Percentiles rank a stretch among this genome's conserved stretches.
Conservation (phyloP, 2,797 vertebrate species). For the Sciurus carolinensis region DNA sequence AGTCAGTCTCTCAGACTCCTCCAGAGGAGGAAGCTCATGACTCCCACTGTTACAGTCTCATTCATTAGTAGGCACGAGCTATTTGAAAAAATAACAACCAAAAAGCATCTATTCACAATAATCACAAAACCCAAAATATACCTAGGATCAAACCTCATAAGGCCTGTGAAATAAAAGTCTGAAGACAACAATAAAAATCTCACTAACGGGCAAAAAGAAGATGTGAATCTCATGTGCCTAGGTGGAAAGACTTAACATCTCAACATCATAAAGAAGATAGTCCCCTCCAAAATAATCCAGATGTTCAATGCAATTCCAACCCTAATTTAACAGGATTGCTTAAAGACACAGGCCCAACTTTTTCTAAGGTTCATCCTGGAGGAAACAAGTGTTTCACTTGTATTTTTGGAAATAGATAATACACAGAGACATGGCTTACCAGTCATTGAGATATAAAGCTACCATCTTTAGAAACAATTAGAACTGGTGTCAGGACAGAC, state of each 20-base stretch:
- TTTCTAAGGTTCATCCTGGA: slow-evolving; percentile 19
- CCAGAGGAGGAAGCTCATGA: neutral
- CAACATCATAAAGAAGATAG: neutral
- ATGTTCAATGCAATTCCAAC: neutral
- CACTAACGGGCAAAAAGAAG: neutral
- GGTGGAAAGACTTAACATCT: neutral
- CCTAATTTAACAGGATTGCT: neutral
- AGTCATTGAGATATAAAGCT: neutral
- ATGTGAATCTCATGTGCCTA: neutral
- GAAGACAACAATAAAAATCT: slow-evolving; percentile 26
- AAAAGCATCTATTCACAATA: neutral
- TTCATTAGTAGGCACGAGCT: neutral
- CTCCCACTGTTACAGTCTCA: neutral
- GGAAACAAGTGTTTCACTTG: slow-evolving; percentile 18
- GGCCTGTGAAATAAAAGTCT: neutral
- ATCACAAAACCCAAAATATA: slow-evolving; percentile 16
- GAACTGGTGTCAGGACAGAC: neutral
- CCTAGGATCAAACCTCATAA: neutral
- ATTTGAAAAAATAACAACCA: slow-evolving; percentile 32
- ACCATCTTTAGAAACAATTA: neutral
- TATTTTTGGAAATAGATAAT: neutral
- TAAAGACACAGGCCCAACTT: slow-evolving; percentile 20
- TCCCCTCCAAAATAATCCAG: neutral
- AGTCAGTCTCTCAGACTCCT: neutral
- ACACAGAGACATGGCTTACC: neutral